These are phyloP conservation scores for Listronotus bonariensis DNA, from an alignment of 1,140 invertebrate genomes.

Conservation along the genomic window DNA sequence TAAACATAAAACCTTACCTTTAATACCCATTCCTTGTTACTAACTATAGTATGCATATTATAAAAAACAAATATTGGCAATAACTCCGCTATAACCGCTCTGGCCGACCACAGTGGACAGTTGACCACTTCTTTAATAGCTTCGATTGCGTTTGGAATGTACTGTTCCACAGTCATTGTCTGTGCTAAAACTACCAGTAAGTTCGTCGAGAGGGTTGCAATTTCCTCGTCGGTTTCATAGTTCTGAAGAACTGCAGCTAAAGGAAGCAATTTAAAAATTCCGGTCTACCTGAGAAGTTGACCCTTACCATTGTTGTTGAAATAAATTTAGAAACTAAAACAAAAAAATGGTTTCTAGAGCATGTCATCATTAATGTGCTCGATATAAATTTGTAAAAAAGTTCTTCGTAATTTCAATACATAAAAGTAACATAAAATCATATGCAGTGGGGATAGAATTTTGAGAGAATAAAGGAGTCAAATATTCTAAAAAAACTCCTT, in stretches of 20 bases:
- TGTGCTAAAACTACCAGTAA: slow-evolving; percentile 70
- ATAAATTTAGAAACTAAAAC: slow-evolving; percentile 66
- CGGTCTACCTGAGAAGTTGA: slow-evolving; percentile 58
- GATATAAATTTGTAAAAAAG: too few relatives aligned
- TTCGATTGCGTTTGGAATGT: slow-evolving; percentile 61
- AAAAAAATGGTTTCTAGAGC: slow-evolving; percentile 13
- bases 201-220: slow-evolving; percentile 68
- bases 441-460: too few relatives aligned
- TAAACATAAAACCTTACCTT: slow-evolving; percentile 49
- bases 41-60: slow-evolving; percentile 77
- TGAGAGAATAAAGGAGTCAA: too few relatives aligned
- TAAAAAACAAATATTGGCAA: slow-evolving; percentile 83
- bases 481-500: too few relatives aligned
- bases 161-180: slow-evolving; percentile 58
- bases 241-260: slow-evolving; percentile 76
- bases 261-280: slow-evolving; percentile 68
- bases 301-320: slow-evolving; percentile 57
- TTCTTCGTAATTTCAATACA: too few relatives aligned
- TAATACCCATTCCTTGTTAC: slow-evolving; percentile 61
- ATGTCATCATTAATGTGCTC: too few relatives aligned
- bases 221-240: slow-evolving; percentile 80
- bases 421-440: too few relatives aligned
- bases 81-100: slow-evolving; percentile 73
- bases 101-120: slow-evolving; percentile 76
- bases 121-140: slow-evolving; percentile 58